Percentiles rank a stretch among this genome's conserved stretches.
Evolutionary conservation across 2,797 vertebrate genomes (phyloP).

Genomic region (Merluccius polli): DNA sequence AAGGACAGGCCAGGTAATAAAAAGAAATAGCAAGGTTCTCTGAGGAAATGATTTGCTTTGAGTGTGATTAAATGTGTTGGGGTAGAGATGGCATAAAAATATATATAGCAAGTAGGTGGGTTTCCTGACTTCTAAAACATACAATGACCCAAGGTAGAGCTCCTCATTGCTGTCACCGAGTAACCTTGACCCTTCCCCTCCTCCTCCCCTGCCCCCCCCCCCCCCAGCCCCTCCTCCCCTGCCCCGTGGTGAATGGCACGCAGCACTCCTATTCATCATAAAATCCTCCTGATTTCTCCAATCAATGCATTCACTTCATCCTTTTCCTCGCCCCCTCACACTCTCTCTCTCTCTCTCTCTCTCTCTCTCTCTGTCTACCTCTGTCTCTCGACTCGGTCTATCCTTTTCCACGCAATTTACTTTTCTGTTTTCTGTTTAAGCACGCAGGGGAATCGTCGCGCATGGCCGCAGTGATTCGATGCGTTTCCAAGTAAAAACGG

Average conservation of each 20-base stretch:
- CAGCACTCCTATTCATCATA: neutral
- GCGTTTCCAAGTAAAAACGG: no score
- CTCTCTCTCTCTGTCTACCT: conserved; percentile 8
- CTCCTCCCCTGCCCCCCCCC: neutral
- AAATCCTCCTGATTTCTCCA: neutral
- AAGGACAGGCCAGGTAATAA: no score
- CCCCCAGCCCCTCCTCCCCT: neutral
- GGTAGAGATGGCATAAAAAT: no score
- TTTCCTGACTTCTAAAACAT: neutral
- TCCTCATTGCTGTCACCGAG: neutral
- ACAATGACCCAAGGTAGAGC: neutral
- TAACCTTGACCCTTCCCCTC: neutral
- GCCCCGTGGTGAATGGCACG: neutral
- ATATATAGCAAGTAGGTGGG: neutral
- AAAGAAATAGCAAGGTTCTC: no score
- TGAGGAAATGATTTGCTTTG: no score
- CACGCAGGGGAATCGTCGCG: no score
- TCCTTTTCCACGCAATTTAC: neutral
- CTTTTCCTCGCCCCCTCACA: neutral
- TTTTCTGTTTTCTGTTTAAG: no score
- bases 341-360: conserved; percentile 2
- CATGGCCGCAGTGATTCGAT: no score
- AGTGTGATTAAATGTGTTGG: no score
- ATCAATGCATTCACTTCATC: neutral
- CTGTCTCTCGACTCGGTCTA: conserved; percentile 7